Evolutionary conservation across 1,140 invertebrate genomes (phyloP), one percentile per base, ranked within the genome.

Genomic region (Brachystomella parvula): DNA sequence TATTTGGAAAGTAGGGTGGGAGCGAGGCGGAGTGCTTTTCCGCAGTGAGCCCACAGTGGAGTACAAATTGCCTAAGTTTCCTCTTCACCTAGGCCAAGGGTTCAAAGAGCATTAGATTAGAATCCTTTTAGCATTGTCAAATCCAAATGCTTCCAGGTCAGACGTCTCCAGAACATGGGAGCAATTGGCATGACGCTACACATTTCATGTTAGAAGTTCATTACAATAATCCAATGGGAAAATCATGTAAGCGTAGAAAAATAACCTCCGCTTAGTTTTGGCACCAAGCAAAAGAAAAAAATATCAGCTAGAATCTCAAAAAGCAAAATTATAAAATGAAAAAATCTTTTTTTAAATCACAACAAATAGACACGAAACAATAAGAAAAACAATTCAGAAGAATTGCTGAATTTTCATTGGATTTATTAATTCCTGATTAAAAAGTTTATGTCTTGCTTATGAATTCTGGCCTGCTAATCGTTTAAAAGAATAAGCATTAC

Each of bases 141-240:
- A 17, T 57, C 24, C 24, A 26, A 28, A 53, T 47, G 3, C 2
- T 31, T 29, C 6, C 30, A 70, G 69, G 69, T 33, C 88, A 92
- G 78, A 88, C 88, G 79, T 80, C 90, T 49, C 89, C 89, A 1
- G 82, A 86, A 49, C 87, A 92, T 75, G 87, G 85, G 1, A 86
- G 86, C 66, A 82, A 82, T 62, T 39, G 49, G 6, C 71, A 71
- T 28, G 86, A 86, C 56, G 83, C 85, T 12, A 85, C 84, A 1
- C 93, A 87, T 79, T 93, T 92, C 76, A 91, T 92, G 87, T 79
- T 93, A 0, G 90, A 94, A 79, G 84, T 91, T 69, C 91, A 94
- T 79, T 94, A 92, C 75, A 89, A 92, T 74, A 92, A 89, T 79
- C 86, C 85, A 3, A 79, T 77, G 17, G 78, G 84, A 63, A 83